These are phyloP conservation scores for Chouioia cunea DNA, from an alignment of 2,888 invertebrate species.

Conservation along the genomic window DNA sequence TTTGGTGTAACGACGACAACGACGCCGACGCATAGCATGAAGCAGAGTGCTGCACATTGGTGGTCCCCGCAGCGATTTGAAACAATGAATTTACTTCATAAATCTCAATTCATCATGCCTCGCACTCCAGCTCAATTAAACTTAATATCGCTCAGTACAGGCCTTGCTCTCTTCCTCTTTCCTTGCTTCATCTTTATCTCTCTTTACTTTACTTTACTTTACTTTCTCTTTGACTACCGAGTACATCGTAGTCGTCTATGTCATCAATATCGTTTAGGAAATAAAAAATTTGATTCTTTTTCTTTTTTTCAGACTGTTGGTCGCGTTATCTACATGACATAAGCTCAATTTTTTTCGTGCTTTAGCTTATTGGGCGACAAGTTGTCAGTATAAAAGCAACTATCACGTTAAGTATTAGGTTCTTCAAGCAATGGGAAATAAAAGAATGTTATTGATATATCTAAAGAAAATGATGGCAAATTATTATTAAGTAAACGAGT, in stretches of 20 bases:
- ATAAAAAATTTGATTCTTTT: too few relatives aligned
- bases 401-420: too few relatives aligned
- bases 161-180: not conserved
- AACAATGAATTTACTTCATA: slow-evolving; percentile 69
- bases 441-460: too few relatives aligned
- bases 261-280: too few relatives aligned
- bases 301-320: too few relatives aligned
- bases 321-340: too few relatives aligned
- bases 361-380: too few relatives aligned
- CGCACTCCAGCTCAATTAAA: slow-evolving; percentile 63
- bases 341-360: too few relatives aligned
- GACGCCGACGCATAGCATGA: slow-evolving; percentile 37
- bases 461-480: too few relatives aligned
- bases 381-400: too few relatives aligned
- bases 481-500: too few relatives aligned
- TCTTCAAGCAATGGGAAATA: too few relatives aligned
- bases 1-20: slow-evolving; percentile 35
- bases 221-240: not conserved
- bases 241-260: not conserved
- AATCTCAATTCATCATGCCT: slow-evolving; percentile 65
- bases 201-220: not conserved
- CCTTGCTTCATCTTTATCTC: not conserved
- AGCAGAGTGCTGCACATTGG: slow-evolving; percentile 55
- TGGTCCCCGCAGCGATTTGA: slow-evolving; percentile 62
- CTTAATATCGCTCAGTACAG: slow-evolving; percentile 56